A percentile compares a stretch with the other conserved stretches of the same genome.
Conservation (phyloP, 2,888 invertebrate species). For the Zygothrica quintamaculata region DNA sequence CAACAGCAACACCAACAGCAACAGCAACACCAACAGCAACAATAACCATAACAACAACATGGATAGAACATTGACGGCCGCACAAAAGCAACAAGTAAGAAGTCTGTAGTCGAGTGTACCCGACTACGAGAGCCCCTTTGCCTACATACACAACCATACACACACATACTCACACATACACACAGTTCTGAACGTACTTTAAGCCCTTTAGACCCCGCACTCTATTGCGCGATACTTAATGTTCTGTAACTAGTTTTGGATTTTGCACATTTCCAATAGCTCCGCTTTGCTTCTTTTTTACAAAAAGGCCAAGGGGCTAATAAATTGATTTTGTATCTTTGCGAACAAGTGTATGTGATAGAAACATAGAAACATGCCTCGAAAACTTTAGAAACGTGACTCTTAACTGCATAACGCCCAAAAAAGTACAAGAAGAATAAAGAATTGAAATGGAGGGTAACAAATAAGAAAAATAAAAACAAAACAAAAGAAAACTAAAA, state of each 20-base stretch:
- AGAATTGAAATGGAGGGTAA: no score
- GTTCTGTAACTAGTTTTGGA: no score
- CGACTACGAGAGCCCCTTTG: no score
- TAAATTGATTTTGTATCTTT: conserved; percentile 73
- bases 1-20: conserved; percentile 17
- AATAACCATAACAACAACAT: conserved; percentile 18
- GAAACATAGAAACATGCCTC: conserved; percentile 68
- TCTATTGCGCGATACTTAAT: no score
- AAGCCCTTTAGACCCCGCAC: no score
- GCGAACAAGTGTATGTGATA: conserved; percentile 53
- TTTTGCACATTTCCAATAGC: no score
- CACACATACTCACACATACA: no score
- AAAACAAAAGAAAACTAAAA: conserved; percentile 14
- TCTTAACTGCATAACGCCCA: conserved; percentile 55
- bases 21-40: conserved; percentile 34
- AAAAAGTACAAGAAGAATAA: conserved; percentile 6
- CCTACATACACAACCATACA: no score
- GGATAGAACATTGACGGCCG: conserved; percentile 46
- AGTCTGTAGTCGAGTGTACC: no score
- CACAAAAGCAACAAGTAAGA: conserved; percentile 55
- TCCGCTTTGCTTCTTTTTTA: no score
- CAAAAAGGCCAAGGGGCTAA: no score
- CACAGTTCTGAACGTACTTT: no score
- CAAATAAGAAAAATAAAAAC: background rate
- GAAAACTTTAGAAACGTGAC: conserved; percentile 57